Conservation (phyloP, 1,140 invertebrate genomes). For the Tetragnatha versicolor region DNA sequence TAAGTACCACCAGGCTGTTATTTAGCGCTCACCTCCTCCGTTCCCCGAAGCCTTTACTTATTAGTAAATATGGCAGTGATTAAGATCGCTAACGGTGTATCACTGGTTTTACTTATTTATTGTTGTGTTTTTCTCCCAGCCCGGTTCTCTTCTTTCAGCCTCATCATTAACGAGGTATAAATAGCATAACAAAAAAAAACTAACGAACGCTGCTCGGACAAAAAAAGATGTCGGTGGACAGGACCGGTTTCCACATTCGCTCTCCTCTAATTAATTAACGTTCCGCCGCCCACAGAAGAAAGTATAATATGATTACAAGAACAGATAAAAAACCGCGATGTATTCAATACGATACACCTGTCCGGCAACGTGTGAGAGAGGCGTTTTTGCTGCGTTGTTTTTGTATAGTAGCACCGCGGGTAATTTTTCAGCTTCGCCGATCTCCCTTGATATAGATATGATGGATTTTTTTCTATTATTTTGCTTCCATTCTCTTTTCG, state of each 20-base stretch:
- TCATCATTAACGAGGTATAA: not conserved
- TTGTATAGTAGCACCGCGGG: not conserved
- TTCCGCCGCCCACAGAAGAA: not conserved
- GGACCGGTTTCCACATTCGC: not conserved
- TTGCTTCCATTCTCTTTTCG: too few relatives aligned
- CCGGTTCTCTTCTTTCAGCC: not conserved
- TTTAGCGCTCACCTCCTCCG: too few relatives aligned
- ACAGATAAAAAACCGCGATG: not conserved
- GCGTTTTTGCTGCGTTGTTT: not conserved
- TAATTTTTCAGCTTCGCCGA: not conserved
- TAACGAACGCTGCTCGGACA: not conserved
- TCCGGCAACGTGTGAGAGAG: too few relatives aligned
- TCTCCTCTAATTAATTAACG: not conserved
- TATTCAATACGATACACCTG: not conserved
- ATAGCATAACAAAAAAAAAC: not conserved
- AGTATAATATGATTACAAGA: not conserved
- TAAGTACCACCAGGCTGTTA: too few relatives aligned
- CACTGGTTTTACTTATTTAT: too few relatives aligned
- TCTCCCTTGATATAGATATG: not conserved
- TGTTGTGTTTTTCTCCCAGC: too few relatives aligned
- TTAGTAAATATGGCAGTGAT: too few relatives aligned
- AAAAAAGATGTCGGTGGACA: not conserved
- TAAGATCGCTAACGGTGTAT: too few relatives aligned
- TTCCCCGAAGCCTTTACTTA: too few relatives aligned
- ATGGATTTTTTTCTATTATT: not conserved